Base-by-base conservation (phyloP, 2,113 vertebrate species). In the Tachuris rubrigastra region DNA sequence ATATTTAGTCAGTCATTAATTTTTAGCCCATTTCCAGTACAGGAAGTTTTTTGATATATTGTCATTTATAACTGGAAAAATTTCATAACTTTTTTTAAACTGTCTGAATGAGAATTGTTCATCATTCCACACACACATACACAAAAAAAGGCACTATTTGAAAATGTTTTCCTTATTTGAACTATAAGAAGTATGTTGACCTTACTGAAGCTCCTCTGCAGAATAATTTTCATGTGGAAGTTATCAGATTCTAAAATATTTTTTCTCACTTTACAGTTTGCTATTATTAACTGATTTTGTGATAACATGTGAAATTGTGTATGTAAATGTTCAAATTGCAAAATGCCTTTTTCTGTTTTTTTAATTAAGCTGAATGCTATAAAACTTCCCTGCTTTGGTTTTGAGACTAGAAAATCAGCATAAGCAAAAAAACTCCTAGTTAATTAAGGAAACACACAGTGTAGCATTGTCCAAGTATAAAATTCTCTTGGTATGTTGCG, bases 1-100 rank as follows among this genome's bases (percentile, higher is more conserved):
- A 63, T 81, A 87, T 84, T 92, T 90, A 92, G 65, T 86, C 88
- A 95, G 63, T 71, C 62, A 87, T 52, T 95, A 63, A 79, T 96
- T 97, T 97, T 94, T 85, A 91, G 90, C 41, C 55, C 35, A 21
- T 94, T 95, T 95, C 33, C 81, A 96, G 28, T 62, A 68, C 73
- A 93, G 79, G 60, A 95, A 95, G 53, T 44, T 92, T 97, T 94
- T 94, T 30, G 58, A 69, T 53, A 69, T 50, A 42, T 67, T 87
- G 79, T 94, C 21, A 91, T 84, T 95, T 92, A 49, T 60, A 96
- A 87, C 15, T 89, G 69, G 58, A 90, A 96, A 94, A 94, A 63
- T 28, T 60, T 55, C 20, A 13, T 59, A 44, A 30, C 25, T 66
- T 83, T 93, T 81, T 76, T 93, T 85, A 68, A 73, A 31, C 44